These are phyloP conservation scores for Drosophila biarmipes DNA, from an alignment of 1,140 invertebrate genomes.

Conservation along the genomic window DNA sequence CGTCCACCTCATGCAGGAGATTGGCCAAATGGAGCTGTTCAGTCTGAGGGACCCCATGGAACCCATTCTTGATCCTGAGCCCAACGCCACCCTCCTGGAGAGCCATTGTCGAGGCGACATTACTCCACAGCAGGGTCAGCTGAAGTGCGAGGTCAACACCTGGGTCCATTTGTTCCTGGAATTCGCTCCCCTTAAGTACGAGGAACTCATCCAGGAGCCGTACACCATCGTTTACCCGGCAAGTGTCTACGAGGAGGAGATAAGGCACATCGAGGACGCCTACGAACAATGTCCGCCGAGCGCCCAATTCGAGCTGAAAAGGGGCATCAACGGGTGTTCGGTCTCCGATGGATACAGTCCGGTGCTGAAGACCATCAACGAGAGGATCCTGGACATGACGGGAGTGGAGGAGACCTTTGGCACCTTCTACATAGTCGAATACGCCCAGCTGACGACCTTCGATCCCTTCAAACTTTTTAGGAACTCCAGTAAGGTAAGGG, in stretches of 20 bases:
- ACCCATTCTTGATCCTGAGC: background rate
- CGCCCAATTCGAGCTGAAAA: background rate
- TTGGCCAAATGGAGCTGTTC: constrained; percentile 1
- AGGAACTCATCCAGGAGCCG: constrained; percentile 93
- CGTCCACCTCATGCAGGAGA: constrained; percentile 18
- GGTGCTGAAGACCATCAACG: background rate
- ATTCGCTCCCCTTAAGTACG: constrained; percentile 94
- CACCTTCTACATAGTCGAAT: constrained; percentile 22
- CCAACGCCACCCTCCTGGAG: background rate
- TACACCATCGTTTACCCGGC: constrained; percentile 94
- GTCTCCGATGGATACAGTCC: constrained; percentile 31
- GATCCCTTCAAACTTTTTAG: constrained; percentile 14
- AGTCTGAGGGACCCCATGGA: background rate
- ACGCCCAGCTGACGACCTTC: constrained; percentile 6
- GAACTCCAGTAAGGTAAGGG: background rate
- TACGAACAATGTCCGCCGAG: constrained; percentile 9
- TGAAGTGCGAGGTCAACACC: constrained; percentile 91
- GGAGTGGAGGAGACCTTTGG: background rate
- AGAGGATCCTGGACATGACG: constrained; percentile 42
- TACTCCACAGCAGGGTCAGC: constrained; percentile 29
- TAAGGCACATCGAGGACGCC: constrained; percentile 90
- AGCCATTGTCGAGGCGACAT: constrained; percentile 14
- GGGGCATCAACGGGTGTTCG: constrained; percentile 33
- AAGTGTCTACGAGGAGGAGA: constrained; percentile 94
- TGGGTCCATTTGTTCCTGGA: constrained; percentile 90